Evolutionary conservation across 2,113 vertebrate species (phyloP).

Genomic region (Rhombomys opimus): DNA sequence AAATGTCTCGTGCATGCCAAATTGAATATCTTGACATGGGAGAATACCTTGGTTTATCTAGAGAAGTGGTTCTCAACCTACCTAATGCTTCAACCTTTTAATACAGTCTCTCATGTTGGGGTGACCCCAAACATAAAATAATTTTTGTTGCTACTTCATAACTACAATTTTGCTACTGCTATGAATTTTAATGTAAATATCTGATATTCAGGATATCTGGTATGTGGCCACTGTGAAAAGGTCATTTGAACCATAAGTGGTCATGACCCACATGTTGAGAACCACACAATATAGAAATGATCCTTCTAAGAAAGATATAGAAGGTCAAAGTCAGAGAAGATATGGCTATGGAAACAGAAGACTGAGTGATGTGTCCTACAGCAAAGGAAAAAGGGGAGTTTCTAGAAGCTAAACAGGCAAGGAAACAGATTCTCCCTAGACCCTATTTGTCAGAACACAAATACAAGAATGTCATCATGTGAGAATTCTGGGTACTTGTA

Average conservation of each 20-base stretch:
- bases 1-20: background rate
- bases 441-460: background rate
- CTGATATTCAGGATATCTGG: background rate
- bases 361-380: background rate
- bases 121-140: background rate
- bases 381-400: background rate
- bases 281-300: background rate
- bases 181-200: background rate
- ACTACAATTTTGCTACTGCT: background rate
- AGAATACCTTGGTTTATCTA: background rate
- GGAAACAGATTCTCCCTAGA: background rate
- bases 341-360: conserved; percentile 2
- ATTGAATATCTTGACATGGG: background rate
- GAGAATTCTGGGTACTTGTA: background rate
- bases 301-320: background rate
- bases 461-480: background rate
- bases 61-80: background rate
- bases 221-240: background rate
- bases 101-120: background rate
- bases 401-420: conserved; percentile 33
- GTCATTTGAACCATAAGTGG: background rate
- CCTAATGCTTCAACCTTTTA: background rate
- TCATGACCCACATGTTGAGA: background rate
- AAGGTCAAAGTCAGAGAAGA: conserved; percentile 2
- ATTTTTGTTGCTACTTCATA: background rate